Percentiles rank a stretch among this genome's conserved stretches.
Evolutionary conservation across 2,113 vertebrate species (phyloP).

Genomic region (Agelaius phoeniceus): DNA sequence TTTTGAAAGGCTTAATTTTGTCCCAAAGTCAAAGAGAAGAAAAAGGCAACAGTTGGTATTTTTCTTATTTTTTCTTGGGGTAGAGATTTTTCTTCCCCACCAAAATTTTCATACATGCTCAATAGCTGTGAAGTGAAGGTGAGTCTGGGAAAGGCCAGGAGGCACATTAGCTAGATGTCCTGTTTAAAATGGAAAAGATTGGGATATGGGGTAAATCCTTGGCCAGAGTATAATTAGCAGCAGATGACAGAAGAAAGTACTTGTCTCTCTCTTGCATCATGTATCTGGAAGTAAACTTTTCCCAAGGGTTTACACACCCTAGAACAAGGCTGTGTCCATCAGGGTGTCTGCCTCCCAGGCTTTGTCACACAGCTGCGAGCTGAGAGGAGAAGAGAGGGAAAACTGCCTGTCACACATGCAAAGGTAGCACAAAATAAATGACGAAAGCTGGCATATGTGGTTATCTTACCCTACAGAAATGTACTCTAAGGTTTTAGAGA

Average conservation of each 20-base stretch:
- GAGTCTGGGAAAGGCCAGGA: not conserved
- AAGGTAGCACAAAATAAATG: not conserved
- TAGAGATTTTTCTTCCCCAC: not conserved
- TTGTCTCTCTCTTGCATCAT: not conserved
- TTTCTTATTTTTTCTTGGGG: not conserved
- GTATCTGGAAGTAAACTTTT: not conserved
- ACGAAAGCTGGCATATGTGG: not conserved
- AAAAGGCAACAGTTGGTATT: not conserved
- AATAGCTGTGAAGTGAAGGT: not conserved
- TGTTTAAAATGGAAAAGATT: not conserved
- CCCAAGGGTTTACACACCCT: not conserved
- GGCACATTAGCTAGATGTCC: not conserved
- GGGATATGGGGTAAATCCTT: not conserved
- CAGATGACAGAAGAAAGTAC: not conserved
- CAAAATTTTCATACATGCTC: not conserved
- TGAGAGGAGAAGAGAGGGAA: not conserved
- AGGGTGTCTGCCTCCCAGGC: not conserved
- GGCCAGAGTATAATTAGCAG: not conserved
- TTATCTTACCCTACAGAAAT: not conserved
- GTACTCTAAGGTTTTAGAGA: not conserved
- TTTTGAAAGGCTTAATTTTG: not conserved
- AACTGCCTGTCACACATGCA: not conserved
- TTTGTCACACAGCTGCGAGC: not conserved
- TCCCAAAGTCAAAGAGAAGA: not conserved
- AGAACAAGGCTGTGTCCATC: not conserved